These are phyloP conservation scores for Varanus komodoensis DNA, from an alignment of 2,113 vertebrate genomes.

Conservation along the genomic window DNA sequence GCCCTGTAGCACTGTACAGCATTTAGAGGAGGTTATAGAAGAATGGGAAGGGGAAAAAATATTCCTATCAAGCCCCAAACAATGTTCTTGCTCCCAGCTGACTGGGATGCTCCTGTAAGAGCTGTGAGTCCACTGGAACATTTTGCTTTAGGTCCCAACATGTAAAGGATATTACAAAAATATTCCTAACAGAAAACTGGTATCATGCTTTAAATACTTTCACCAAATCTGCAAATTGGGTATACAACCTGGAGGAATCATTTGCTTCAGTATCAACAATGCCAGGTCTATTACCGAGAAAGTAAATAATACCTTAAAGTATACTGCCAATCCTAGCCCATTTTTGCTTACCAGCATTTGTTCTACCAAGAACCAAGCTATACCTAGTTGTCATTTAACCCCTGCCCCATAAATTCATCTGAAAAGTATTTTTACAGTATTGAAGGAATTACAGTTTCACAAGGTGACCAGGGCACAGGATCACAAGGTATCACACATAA, in stretches of 20 bases:
- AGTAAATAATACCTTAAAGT: neutral
- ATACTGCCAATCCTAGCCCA: neutral
- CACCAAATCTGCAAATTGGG: neutral
- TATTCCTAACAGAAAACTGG: conserved; percentile 21
- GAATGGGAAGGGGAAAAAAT: neutral
- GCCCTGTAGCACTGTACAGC: neutral
- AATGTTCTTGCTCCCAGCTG: neutral
- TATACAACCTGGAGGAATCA: neutral
- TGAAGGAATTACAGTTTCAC: neutral
- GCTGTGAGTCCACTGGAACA: neutral
- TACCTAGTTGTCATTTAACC: too few relatives aligned
- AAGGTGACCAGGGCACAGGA: neutral
- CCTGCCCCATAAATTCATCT: neutral
- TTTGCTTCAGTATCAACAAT: neutral
- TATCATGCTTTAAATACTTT: neutral
- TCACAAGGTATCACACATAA: neutral
- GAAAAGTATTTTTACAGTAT: neutral
- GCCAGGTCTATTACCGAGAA: neutral
- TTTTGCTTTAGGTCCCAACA: neutral
- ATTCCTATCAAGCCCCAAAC: neutral
- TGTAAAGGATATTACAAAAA: neutral
- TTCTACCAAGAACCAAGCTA: neutral
- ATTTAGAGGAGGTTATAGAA: neutral
- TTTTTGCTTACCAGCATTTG: neutral
- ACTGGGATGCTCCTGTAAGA: neutral